phyloP scores from a whole-genome alignment of 2,113 vertebrate species.

The Albula glossodonta region DNA sequence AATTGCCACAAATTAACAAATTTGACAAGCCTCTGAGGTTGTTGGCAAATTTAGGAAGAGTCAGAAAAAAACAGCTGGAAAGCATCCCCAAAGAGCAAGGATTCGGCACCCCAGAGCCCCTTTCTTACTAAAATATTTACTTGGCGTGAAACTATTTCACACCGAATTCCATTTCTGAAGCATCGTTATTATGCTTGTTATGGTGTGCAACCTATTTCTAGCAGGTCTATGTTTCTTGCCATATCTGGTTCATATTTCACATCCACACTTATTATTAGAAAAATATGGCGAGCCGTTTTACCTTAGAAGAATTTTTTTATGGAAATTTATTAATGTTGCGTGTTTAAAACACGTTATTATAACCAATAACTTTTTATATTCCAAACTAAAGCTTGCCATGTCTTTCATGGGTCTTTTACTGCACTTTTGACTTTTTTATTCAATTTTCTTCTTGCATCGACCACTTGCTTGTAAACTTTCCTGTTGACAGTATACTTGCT shows the following conservation, averaged over 20 bases:
- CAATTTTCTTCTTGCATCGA: conserved; percentile 33
- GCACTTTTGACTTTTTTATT: conserved; percentile 39
- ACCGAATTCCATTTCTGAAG: neutral
- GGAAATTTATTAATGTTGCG: conserved; percentile 26
- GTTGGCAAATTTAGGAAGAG: too few relatives aligned
- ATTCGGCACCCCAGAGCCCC: neutral
- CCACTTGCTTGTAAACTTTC: conserved; percentile 42
- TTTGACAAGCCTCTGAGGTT: too few relatives aligned
- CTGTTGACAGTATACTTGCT: conserved; percentile 29
- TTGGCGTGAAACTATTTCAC: neutral
- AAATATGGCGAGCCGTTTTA: conserved; percentile 8
- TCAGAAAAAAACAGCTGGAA: too few relatives aligned
- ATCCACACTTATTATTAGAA: neutral
- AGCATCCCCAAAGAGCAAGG: neutral
- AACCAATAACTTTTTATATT: conserved; percentile 41
- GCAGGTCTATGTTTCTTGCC: neutral
- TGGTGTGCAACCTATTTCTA: neutral
- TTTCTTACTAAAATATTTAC: neutral
- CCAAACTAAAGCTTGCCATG: conserved; percentile 22
- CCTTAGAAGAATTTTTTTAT: neutral
- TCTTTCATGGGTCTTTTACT: conserved; percentile 41
- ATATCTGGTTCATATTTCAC: neutral
- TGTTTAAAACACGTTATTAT: conserved; percentile 36
- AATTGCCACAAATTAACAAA: too few relatives aligned
- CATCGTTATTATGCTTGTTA: neutral